These are phyloP conservation scores for Neodontobutis hainanensis DNA, from an alignment of 2,113 vertebrate species.

Conservation along the genomic window DNA sequence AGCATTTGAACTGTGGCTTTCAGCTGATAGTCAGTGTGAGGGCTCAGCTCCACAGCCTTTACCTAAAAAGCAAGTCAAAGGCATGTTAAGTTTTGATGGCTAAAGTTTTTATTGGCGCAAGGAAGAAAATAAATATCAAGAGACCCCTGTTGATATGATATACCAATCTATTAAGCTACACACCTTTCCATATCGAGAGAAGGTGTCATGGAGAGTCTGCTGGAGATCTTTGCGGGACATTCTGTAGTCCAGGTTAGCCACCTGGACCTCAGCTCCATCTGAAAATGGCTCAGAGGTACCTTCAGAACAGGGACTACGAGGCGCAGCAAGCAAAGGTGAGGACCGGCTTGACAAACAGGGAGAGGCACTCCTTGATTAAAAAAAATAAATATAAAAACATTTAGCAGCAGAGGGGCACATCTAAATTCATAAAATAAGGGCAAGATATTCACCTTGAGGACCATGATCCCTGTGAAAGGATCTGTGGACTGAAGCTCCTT, in stretches of 20 bases:
- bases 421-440: too few species aligned
- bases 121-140: too few species aligned
- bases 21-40: slow-evolving; percentile 96
- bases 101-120: neutral
- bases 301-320: slow-evolving; percentile 71
- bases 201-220: slow-evolving; percentile 86
- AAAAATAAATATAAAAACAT: neutral
- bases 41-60: slow-evolving; percentile 87
- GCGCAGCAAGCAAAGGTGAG: slow-evolving; percentile 80
- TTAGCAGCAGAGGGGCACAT: too few species aligned
- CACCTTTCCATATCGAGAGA: slow-evolving; percentile 91
- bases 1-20: slow-evolving; percentile 91
- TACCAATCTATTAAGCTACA: neutral
- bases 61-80: slow-evolving; percentile 47
- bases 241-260: slow-evolving; percentile 94
- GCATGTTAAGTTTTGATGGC: neutral
- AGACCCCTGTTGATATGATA: neutral
- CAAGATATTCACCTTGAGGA: slow-evolving; percentile 84
- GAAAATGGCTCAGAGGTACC: slow-evolving; percentile 84
- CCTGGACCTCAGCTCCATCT: slow-evolving; percentile 89
- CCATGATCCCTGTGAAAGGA: slow-evolving; percentile 87
- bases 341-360: slow-evolving; percentile 89
- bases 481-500: slow-evolving; percentile 85
- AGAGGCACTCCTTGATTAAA: slow-evolving; percentile 82
- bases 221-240: slow-evolving; percentile 93